phyloP scores from a whole-genome alignment of 2,113 vertebrate genomes.

The Copsychus sechellarum region DNA sequence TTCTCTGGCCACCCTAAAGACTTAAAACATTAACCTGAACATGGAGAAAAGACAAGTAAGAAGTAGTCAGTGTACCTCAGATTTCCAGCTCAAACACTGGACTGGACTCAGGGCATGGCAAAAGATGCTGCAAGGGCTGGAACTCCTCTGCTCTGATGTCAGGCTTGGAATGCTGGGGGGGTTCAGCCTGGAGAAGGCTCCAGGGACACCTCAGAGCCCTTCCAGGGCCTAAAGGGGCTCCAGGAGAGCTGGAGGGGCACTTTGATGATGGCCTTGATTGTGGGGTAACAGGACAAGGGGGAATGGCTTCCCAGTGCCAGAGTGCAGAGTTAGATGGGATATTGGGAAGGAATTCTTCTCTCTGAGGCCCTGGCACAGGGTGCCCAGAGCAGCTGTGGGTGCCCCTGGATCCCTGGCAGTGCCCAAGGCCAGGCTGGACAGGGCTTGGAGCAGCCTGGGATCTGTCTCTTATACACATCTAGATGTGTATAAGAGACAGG shows the following conservation, averaged over 20 bases:
- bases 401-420: neutral
- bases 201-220: neutral
- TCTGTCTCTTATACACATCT: too few species aligned
- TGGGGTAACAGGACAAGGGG: accelerated
- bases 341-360: neutral
- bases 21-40: neutral
- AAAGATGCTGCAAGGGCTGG: neutral
- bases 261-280: accelerated
- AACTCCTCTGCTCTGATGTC: neutral
- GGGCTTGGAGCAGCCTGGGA: neutral
- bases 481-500: too few species aligned
- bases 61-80: neutral
- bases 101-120: neutral
- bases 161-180: neutral
- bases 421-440: accelerated
- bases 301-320: neutral
- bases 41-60: neutral
- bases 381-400: neutral
- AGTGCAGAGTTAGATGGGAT: accelerated
- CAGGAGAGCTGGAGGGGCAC: neutral
- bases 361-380: neutral
- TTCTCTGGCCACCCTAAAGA: neutral
- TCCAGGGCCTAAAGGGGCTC: neutral
- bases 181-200: neutral
- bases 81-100: neutral